phyloP scores from a whole-genome alignment of 2,888 invertebrate genomes.

The Tryphoninae sp. region DNA sequence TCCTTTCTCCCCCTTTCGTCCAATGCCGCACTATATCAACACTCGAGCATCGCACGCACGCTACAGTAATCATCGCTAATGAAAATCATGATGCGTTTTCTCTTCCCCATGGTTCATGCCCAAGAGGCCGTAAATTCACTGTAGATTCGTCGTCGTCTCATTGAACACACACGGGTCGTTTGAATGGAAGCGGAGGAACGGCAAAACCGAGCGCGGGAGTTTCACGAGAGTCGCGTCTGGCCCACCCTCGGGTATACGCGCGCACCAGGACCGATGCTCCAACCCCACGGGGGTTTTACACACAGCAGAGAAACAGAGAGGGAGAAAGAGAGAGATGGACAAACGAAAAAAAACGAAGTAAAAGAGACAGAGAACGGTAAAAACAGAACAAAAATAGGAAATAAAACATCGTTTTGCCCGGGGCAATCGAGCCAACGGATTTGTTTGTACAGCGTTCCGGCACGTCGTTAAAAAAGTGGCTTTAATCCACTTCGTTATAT shows the following conservation, averaged over 20 bases:
- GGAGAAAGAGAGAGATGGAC: neutral
- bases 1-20: conserved; percentile 25
- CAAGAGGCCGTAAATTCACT: conserved; percentile 69
- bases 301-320: conserved; percentile 1
- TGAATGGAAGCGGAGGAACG: conserved; percentile 59
- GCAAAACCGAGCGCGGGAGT: conserved; percentile 29
- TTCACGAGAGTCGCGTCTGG: conserved; percentile 37
- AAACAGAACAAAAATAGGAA: conserved; percentile 6
- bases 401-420: neutral
- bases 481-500: conserved; percentile 18
- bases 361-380: conserved; percentile 11
- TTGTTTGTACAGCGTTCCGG: conserved; percentile 31
- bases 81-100: conserved; percentile 66
- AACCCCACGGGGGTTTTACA: conserved; percentile 33
- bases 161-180: conserved; percentile 65
- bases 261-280: conserved; percentile 37
- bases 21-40: conserved; percentile 26
- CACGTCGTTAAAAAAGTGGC: conserved; percentile 23
- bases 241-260: conserved; percentile 48
- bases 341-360: neutral
- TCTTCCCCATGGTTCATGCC: conserved; percentile 49
- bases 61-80: conserved; percentile 67
- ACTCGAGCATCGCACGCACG: conserved; percentile 52
- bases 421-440: conserved; percentile 23
- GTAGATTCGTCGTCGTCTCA: conserved; percentile 62